Evolutionary conservation across 2,113 vertebrate genomes (phyloP).

Genomic region (Oenanthe melanoleuca): DNA sequence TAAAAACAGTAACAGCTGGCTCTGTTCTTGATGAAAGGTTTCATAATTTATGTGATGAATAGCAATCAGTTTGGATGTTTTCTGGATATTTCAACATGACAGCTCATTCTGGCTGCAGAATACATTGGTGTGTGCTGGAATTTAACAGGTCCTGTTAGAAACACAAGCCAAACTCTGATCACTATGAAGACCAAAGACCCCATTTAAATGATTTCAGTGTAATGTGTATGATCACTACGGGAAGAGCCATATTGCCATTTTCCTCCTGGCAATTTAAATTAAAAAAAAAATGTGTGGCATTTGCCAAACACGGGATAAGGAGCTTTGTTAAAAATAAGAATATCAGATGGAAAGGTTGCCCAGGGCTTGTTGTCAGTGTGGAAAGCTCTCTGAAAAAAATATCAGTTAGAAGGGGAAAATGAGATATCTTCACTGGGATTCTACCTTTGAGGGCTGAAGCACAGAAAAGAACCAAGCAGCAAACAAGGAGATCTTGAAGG

Average conservation of each 20-base stretch:
- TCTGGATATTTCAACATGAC: constrained; percentile 1
- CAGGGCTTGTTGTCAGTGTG: not conserved
- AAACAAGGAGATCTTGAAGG: not conserved
- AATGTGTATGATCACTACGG: not conserved
- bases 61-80: constrained; percentile 6
- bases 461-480: not conserved
- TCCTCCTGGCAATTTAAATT: not conserved
- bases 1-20: not conserved
- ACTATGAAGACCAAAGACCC: not conserved
- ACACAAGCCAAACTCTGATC: not conserved
- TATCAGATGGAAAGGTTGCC: not conserved
- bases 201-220: not conserved
- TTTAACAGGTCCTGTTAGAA: not conserved
- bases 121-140: not conserved
- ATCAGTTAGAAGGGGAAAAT: not conserved
- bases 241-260: not conserved
- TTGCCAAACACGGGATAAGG: not conserved
- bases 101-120: not conserved
- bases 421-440: not conserved
- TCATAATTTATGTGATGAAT: constrained; percentile 11
- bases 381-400: not conserved
- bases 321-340: not conserved
- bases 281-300: not conserved
- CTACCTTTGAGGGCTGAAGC: not conserved
- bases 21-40: constrained; percentile 3